Conservation (phyloP, 2,888 invertebrate genomes). For the Xestia xanthographa region DNA sequence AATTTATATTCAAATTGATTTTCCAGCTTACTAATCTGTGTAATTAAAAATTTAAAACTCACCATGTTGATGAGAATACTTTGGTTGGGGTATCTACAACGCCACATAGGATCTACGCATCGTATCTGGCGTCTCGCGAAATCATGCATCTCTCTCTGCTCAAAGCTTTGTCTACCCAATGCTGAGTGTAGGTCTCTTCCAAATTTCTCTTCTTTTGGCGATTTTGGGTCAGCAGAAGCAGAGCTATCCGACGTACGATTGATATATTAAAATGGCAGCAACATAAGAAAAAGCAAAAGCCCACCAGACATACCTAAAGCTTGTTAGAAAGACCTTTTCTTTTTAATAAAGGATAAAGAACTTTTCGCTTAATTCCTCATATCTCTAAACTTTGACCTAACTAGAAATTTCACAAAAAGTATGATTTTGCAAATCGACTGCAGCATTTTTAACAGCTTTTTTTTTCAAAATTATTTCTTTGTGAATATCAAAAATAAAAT, state of each 20-base stretch:
- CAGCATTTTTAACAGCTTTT: not conserved
- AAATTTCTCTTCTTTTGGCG: not conserved
- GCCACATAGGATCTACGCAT: not conserved
- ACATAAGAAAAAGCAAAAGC: not conserved
- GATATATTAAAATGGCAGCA: no score
- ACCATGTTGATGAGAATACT: slow-evolving; percentile 13
- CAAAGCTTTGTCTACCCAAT: not conserved
- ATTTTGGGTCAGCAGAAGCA: not conserved
- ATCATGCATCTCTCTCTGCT: not conserved
- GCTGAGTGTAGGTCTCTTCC: not conserved
- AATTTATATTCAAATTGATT: slow-evolving; percentile 42
- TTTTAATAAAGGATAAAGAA: not conserved
- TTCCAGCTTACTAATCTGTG: slow-evolving; percentile 40
- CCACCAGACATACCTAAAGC: not conserved
- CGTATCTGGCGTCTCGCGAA: not conserved
- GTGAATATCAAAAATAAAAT: not conserved
- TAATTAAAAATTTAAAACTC: slow-evolving; percentile 37
- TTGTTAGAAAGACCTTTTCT: not conserved
- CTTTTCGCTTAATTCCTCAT: not conserved
- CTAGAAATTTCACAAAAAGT: slow-evolving; percentile 46
- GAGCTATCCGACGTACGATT: no score
- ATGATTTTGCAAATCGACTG: slow-evolving; percentile 15
- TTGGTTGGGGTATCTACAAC: not conserved
- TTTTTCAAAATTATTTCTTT: not conserved
- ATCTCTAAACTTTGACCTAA: not conserved